Base-by-base conservation (phyloP, 2,797 vertebrate genomes). In the Argya squamiceps region DNA sequence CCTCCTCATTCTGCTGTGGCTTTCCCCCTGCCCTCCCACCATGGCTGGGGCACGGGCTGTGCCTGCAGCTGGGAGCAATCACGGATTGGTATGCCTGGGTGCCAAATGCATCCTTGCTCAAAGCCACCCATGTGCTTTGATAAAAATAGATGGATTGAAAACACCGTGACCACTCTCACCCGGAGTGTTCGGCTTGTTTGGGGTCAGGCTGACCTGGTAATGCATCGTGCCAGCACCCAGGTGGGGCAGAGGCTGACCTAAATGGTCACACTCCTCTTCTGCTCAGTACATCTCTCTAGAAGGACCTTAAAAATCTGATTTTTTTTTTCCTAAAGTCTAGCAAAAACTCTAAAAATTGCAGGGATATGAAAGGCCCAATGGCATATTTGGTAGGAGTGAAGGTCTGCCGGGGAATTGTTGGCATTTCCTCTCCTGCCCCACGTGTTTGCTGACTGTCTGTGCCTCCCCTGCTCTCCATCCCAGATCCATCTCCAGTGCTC, bases 21-120 rank as follows among this genome's bases (percentile, higher is more conserved):
- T 76, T 69, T 73, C 63, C 44, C 65, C 44, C 63, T 79, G 67
- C 44, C 63, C 80, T 73, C 46, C 62, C 21, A 4, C 53, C 0
- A 0, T 0, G 1, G 30, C n/a, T 1, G 0, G 68, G 67, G 16
- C 32, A 12, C 0, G 0, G 78, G n/a, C 18, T 1, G 1, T 56
- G 53, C 18, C 23, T 36, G 73, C 77, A 86, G 70, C 62, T 1
- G 0, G 70, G 37, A 55, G 55, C 63, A 37, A 5, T 69, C 64
- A 55, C 0, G 0, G 44, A 12, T 10, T 69, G 73, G 43, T 29
- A 11, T 0, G 3, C 36, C 79, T 53, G 65, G 64, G 39, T 90
- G 89, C 88, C 76, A 88, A 90, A 88, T 0, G 12, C 76, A 71
- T 22, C 8, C 3, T 7, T 44, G 65, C 80, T 75, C 73, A 59